phyloP scores from a whole-genome alignment of 2,888 invertebrate species.

The Galerucella pusilla region DNA sequence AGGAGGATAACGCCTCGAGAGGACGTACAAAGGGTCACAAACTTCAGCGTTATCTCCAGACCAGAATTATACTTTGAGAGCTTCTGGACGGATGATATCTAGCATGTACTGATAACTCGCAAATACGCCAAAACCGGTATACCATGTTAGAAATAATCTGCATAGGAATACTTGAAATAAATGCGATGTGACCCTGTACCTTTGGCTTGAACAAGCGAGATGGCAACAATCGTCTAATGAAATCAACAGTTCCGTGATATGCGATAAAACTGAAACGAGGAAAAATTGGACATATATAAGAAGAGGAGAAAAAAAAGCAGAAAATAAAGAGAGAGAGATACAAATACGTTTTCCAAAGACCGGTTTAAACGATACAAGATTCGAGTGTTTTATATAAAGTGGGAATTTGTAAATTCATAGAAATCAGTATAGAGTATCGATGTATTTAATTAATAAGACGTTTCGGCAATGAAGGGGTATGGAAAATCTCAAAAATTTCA shows the following conservation, averaged over 20 bases:
- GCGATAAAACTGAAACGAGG: constrained; percentile 42
- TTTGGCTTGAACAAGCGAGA: constrained; percentile 7
- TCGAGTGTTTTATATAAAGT: constrained; percentile 2
- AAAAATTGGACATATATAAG: constrained; percentile 39
- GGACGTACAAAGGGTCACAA: no score
- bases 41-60: no score
- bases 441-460: background rate
- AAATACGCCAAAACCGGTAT: no score
- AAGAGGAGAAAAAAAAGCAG: background rate
- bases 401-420: constrained; percentile 11
- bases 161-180: no score
- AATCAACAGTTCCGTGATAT: constrained; percentile 35
- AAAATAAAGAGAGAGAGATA: constrained; percentile 17
- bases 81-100: no score
- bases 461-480: background rate
- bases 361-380: constrained; percentile 33
- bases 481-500: no score
- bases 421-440: background rate
- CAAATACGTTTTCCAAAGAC: constrained; percentile 33
- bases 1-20: no score
- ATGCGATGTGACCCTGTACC: constrained; percentile 5
- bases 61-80: no score
- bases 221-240: constrained; percentile 30
- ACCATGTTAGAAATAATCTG: no score
- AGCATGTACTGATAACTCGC: no score